A percentile compares a stretch with the other conserved stretches of the same genome.
Conservation (phyloP, 2,797 vertebrate genomes). For the Falco peregrinus region DNA sequence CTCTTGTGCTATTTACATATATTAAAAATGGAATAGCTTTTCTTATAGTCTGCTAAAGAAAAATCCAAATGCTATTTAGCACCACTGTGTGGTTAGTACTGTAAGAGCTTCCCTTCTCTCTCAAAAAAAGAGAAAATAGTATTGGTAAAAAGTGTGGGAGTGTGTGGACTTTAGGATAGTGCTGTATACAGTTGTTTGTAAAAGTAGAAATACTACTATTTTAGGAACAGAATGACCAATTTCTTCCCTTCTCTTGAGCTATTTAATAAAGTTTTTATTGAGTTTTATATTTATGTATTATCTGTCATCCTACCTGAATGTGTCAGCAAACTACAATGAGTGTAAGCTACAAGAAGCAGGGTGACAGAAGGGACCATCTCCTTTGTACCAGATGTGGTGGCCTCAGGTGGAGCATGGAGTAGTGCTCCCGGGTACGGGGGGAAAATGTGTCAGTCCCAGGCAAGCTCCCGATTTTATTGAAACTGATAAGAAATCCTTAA, state of each 20-base stretch:
- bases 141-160: neutral
- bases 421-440: neutral
- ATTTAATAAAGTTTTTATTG: neutral
- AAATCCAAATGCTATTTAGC: conserved; percentile 13
- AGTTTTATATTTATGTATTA: neutral
- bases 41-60: neutral
- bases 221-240: neutral
- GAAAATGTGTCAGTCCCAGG: neutral
- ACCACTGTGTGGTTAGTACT: conserved; percentile 50
- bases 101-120: neutral
- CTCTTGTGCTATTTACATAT: neutral
- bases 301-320: neutral
- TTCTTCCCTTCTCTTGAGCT: neutral
- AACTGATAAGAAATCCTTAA: neutral
- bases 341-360: neutral
- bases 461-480: neutral
- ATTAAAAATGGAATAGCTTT: neutral
- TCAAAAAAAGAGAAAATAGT: neutral
- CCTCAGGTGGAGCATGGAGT: neutral
- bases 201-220: neutral
- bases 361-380: neutral
- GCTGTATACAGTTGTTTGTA: neutral
- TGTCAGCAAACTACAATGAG: neutral
- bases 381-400: accelerated
- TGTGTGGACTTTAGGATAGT: neutral